A percentile compares a stretch with the other conserved stretches of the same genome.
Conservation (phyloP, 2,113 vertebrate species). For the Chroicocephalus ridibundus region DNA sequence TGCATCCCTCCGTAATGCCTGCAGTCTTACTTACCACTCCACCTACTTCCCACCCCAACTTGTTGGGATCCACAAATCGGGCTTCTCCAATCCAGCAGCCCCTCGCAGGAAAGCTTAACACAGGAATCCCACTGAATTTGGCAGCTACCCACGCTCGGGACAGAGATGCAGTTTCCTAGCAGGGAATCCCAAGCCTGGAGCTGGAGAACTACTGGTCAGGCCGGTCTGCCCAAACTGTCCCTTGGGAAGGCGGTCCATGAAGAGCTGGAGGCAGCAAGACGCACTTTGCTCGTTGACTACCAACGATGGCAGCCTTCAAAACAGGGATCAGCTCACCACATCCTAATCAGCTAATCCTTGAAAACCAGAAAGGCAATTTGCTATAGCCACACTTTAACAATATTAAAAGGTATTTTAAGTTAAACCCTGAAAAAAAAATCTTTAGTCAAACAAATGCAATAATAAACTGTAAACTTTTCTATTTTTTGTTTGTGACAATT, state of each 20-base stretch:
- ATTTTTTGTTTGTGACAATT: not conserved
- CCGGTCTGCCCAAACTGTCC: not conserved
- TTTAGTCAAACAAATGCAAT: not conserved
- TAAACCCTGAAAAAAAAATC: not conserved
- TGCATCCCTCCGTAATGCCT: not conserved
- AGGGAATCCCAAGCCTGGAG: not conserved
- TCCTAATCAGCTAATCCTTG: not conserved
- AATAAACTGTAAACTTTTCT: not conserved
- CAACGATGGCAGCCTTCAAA: not conserved
- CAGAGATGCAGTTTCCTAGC: not conserved
- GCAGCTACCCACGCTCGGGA: fast-evolving
- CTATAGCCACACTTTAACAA: not conserved
- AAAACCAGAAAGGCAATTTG: not conserved
- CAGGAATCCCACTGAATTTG: not conserved
- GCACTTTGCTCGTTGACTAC: not conserved
- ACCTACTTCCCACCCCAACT: not conserved
- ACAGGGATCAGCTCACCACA: not conserved
- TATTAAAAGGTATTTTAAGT: not conserved
- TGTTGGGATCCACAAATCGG: not conserved
- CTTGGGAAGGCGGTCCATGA: not conserved
- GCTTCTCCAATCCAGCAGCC: not conserved
- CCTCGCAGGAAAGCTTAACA: not conserved
- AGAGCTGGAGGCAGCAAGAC: not conserved
- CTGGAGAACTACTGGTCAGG: not conserved
- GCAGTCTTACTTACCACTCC: not conserved